phyloP scores from a whole-genome alignment of 2,113 vertebrate genomes.

The Telmatochromis sp. region DNA sequence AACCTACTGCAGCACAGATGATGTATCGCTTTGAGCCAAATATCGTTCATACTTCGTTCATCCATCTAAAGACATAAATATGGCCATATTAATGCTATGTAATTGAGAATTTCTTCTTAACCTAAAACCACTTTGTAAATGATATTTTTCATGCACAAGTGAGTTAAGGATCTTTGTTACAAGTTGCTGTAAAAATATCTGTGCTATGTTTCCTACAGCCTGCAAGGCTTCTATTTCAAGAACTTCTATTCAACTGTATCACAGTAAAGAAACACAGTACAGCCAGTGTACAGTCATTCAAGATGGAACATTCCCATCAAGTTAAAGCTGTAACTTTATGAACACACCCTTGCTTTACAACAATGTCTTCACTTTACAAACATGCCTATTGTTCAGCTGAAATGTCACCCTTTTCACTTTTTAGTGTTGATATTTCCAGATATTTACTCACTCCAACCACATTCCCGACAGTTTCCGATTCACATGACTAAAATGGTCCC shows the following conservation, averaged over 20 bases:
- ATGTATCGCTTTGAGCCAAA: not conserved
- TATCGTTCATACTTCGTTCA: not conserved
- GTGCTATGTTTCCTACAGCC: not conserved
- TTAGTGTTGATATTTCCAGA: not conserved
- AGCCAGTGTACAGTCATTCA: not conserved
- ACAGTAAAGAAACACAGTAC: not conserved
- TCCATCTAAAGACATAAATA: not conserved
- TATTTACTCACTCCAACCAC: not conserved
- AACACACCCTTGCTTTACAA: not conserved
- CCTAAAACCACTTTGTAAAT: not conserved
- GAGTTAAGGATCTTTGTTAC: not conserved
- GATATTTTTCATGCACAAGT: not conserved
- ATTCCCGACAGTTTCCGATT: not conserved
- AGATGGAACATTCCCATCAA: not conserved
- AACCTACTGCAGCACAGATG: not conserved
- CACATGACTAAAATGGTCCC: not conserved
- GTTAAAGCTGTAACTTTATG: not conserved
- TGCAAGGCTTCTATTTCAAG: not conserved
- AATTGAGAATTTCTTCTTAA: not conserved
- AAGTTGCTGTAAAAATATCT: not conserved
- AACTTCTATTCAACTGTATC: not conserved
- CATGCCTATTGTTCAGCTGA: not conserved
- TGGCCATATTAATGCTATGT: not conserved
- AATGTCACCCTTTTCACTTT: not conserved
- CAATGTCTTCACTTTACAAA: not conserved